Base-by-base conservation (phyloP, 1,140 invertebrate species). In the Apis dorsata region DNA sequence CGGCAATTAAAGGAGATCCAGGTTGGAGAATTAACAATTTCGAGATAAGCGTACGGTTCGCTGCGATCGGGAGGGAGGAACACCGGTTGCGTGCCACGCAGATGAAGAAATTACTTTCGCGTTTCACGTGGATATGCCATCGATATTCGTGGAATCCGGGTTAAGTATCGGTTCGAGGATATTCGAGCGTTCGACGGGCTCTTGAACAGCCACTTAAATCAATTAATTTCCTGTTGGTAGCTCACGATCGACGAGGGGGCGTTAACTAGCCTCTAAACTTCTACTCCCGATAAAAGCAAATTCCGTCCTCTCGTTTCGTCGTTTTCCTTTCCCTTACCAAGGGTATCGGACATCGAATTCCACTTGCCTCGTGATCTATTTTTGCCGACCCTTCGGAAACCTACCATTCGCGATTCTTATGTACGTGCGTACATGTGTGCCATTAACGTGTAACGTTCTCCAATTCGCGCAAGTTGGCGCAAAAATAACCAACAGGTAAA, bases 311-410 rank as follows among this genome's bases (percentile, higher is more conserved):
- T 44, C 49, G 80, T 70, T 63, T 24, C 69, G 17, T n/a, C n/a
- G 12, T 4, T n/a, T n/a, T n/a, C 17, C 57, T 51, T 60, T 72
- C 21, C 15, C 51, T 51, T 24, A 9, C 15, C 15, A 44, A 8
- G 15, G 8, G 10, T 49, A 77, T 76, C 63, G 63, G 66, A 81
- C 80, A 81, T 77, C 73, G 80, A 81, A 81, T 81, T 76, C 80
- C 80, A 81, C 63, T 81, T 60, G 55, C 55, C 55, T 76, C 44
- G 5, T 76, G 24, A 55, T 60, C 55, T 76, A 77, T 81, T 81
- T 76, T 60, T 21, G 24, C 57, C 79, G 72, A 57, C 63, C 19
- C 72, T 68, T 81, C 49, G 49, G 62, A 57, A 65, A 44, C 53
- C 49, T 24, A 80, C 69, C 68, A 71, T 49, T 74, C 70, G 51